Base-by-base conservation (phyloP, 2,888 invertebrate species). In the Trachelus troglodyta region DNA sequence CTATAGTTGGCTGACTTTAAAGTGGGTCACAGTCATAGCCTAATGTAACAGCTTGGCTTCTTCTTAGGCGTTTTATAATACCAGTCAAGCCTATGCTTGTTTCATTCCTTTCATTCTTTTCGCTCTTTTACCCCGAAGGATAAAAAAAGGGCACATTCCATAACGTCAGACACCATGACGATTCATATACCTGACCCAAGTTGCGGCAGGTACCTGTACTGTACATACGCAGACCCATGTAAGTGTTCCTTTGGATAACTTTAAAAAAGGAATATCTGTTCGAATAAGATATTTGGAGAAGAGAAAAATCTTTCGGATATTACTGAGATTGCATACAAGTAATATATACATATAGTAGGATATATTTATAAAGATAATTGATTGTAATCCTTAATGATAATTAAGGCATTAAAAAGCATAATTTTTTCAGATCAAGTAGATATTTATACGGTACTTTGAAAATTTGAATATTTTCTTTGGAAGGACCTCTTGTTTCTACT, bases 11-110 rank as follows among this genome's bases (percentile, higher is more conserved):
- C 84, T 87, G 86, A 80, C 56, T 81, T 85, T 85, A 87, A 91
- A 89, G 91, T 91, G 81, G 90, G 91, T 89, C 91, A 90, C 87
- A 91, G 90, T 88, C 87, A 85, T 88, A 88, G 89, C 88, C 88
- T 86, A 90, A 90, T 89, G 88, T 88, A 86, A 86, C 85, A 85
- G 83, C 86, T 73, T 82, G 80, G 85, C 84, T 87, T 56, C 81
- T 85, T 84, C 83, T 86, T 69, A 82, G 81, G 81, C 77, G 80
- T 80, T 84, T 82, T 83, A 82, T 83, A 77, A 83, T 84, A 84
- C 83, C 80, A 34, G 35, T 79, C 76, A 33, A 12, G 6, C 31
- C 15, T 33, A 23, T 56, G 56, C 9, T 56, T 56, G 23, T 56
- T 56, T 23, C 23, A 56, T 56, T 56, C 56, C 56, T 56, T 56